Evolutionary conservation across 2,888 invertebrate genomes (phyloP).

Genomic region (Epinotia bilunana): DNA sequence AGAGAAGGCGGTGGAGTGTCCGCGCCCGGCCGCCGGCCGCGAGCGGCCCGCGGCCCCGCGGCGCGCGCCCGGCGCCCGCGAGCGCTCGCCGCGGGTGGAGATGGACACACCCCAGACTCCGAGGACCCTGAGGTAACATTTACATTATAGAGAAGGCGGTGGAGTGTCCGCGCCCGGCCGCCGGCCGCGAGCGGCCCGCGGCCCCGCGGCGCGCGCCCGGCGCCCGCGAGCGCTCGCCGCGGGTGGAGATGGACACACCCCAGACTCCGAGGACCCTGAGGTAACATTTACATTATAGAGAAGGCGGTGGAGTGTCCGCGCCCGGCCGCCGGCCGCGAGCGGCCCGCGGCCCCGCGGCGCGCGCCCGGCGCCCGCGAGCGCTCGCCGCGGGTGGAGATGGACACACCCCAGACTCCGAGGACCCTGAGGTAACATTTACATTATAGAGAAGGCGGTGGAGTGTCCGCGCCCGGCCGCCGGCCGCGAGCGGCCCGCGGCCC

Average conservation of each 20-base stretch:
- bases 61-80: no score
- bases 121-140: slow-evolving; percentile 54
- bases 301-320: slow-evolving; percentile 62
- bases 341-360: no score
- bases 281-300: slow-evolving; percentile 50
- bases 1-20: slow-evolving; percentile 62
- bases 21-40: no score
- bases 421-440: slow-evolving; percentile 50
- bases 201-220: no score
- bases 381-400: slow-evolving; percentile 68
- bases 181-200: no score
- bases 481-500: no score
- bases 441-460: slow-evolving; percentile 59
- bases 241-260: slow-evolving; percentile 57
- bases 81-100: slow-evolving; percentile 72
- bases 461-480: slow-evolving; percentile 63
- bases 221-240: no score
- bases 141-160: slow-evolving; percentile 54
- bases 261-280: slow-evolving; percentile 60
- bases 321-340: no score
- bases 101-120: slow-evolving; percentile 55
- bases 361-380: no score
- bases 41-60: no score
- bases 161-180: slow-evolving; percentile 63
- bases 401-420: slow-evolving; percentile 57